A percentile compares a stretch with the other conserved stretches of the same genome.
phyloP scores from a whole-genome alignment of 1,140 invertebrate genomes.

The Brachionus rubens region DNA sequence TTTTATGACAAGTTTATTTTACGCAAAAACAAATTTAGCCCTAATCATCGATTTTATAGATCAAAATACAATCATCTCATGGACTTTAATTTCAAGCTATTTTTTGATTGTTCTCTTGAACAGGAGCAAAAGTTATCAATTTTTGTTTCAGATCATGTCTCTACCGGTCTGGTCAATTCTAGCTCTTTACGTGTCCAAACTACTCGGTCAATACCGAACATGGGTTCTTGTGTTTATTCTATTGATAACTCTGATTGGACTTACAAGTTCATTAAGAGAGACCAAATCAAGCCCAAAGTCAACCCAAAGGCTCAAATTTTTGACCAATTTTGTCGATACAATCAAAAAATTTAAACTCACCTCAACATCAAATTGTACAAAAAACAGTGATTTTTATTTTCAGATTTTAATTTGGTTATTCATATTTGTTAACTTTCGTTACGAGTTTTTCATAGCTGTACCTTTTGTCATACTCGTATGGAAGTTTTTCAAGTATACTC shows the following conservation, averaged over 20 bases:
- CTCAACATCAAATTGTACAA: neutral
- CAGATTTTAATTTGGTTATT: slow-evolving; percentile 26
- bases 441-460: slow-evolving; percentile 17
- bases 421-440: slow-evolving; percentile 26
- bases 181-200: neutral
- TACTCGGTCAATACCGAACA: slow-evolving; percentile 5
- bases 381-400: slow-evolving; percentile 34
- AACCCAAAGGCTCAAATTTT: neutral
- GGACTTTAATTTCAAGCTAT: neutral
- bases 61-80: too few species aligned
- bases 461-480: slow-evolving; percentile 15
- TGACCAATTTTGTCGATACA: neutral
- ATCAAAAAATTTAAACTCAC: neutral
- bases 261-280: neutral
- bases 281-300: neutral
- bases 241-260: neutral
- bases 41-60: too few species aligned
- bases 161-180: neutral
- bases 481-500: neutral
- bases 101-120: neutral
- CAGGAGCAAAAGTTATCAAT: neutral
- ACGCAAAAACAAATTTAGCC: too few species aligned
- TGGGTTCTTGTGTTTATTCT: neutral
- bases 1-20: too few species aligned
- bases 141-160: neutral